Evolutionary conservation across 2,888 invertebrate species (phyloP), one percentile per base, ranked within the genome.

Genomic region (Bombyx huttoni): DNA sequence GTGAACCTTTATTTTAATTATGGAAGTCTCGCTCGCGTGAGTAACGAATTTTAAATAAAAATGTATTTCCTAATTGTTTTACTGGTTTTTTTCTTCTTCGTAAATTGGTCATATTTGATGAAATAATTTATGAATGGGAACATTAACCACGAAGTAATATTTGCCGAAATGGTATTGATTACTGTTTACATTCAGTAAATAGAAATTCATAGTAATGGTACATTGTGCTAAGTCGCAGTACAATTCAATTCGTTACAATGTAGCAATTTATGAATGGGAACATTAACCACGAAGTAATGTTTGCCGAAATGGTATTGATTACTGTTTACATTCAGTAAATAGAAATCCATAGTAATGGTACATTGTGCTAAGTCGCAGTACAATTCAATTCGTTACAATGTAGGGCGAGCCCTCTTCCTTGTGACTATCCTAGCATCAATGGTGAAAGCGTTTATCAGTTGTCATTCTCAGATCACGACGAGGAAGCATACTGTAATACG

Each of bases 391-490:
- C 67, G 68, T 74, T 71, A 73, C 68, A 56, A 46, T 61, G 68
- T 76, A 58, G 74, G 67, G 45, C 74, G 65, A 58, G 65, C 68
- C 71, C 68, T 76, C 73, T 74, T 76, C 75, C 75, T 80, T 57
- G 63, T 73, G 66, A 64, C 67, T 72, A 77, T 82, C 78, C 77
- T 77, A 73, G 68, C 71, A 77, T 70, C 65, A 61, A 61, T 58
- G 63, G 84, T 78, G 84, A 86, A 85, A 85, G 85, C 72, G 67
- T 65, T 64, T 68, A 73, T 78, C 73, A 40, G 40, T 40, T 75
- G 74, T 77, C 78, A 77, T 74, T 72, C 67, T 62, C 52, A 55
- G 63, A 56, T 73, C 71, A 75, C 73, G 75, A 76, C 63, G 68
- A 77, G 81, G 80, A 82, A 35, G 48, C 48, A 40, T 40, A 40